These are phyloP conservation scores for Trisateles emortualis DNA, from an alignment of 2,888 invertebrate genomes.

Conservation along the genomic window DNA sequence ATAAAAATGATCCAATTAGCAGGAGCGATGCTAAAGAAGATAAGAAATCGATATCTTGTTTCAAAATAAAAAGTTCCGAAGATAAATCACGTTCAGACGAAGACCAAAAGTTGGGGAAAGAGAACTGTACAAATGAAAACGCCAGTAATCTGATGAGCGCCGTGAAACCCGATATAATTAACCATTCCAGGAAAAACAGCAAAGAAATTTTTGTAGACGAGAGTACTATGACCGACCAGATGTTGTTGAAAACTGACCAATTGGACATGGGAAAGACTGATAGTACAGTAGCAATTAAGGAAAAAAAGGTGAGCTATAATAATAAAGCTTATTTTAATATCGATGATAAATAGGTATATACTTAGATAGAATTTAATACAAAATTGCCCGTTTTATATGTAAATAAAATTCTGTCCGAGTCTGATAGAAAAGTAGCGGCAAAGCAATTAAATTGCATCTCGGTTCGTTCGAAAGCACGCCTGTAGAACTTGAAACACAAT, in stretches of 20 bases:
- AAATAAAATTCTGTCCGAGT: not conserved
- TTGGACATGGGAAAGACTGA: conserved; percentile 72
- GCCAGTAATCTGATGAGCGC: conserved; percentile 73
- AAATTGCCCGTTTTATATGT: not conserved
- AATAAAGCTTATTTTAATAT: no score
- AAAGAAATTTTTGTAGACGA: conserved; percentile 72
- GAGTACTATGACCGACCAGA: conserved; percentile 69
- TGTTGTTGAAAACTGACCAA: conserved; percentile 64
- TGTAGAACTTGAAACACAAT: conserved; percentile 39
- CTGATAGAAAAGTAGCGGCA: not conserved
- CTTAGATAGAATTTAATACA: not conserved
- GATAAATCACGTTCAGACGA: conserved; percentile 76
- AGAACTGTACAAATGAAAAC: conserved; percentile 80
- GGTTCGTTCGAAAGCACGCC: conserved; percentile 14
- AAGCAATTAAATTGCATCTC: conserved; percentile 22
- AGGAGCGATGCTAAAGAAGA: conserved; percentile 73
- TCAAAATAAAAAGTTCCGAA: conserved; percentile 80
- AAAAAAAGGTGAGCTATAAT: conserved; percentile 66
- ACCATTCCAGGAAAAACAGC: conserved; percentile 72
- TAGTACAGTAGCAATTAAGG: conserved; percentile 67
- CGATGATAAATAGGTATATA: no score
- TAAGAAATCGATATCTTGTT: conserved; percentile 81
- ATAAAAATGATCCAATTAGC: conserved; percentile 72
- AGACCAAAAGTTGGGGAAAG: conserved; percentile 72
- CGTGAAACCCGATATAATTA: conserved; percentile 76